A percentile compares a stretch with the other conserved stretches of the same genome.
These are phyloP conservation scores for Cremastobaeus sp. DNA, from an alignment of 2,888 invertebrate species.

Conservation along the genomic window DNA sequence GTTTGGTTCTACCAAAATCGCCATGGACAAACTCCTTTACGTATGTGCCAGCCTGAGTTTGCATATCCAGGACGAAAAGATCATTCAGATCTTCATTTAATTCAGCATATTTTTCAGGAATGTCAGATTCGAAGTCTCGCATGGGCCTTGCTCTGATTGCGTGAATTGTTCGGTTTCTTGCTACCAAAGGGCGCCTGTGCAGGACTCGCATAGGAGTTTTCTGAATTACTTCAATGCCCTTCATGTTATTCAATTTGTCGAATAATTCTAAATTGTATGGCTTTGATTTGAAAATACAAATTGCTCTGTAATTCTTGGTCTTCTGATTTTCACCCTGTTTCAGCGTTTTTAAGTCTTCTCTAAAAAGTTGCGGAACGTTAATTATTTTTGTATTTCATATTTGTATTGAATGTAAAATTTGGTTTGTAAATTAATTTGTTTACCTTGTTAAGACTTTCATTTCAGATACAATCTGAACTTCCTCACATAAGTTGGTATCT, in stretches of 20 bases:
- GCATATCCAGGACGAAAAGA: conserved; percentile 84
- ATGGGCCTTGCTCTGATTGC: conserved; percentile 80
- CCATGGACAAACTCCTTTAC: conserved; percentile 99
- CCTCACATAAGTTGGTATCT: conserved; percentile 80
- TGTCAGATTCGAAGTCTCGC: conserved; percentile 58
- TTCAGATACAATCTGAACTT: conserved; percentile 81
- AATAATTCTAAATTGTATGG: conserved; percentile 78
- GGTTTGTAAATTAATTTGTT: no score
- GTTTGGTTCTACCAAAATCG: conserved; percentile 93
- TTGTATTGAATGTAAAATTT: conserved; percentile 15
- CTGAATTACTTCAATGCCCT: conserved; percentile 84
- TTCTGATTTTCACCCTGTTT: conserved; percentile 94
- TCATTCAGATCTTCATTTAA: conserved; percentile 63
- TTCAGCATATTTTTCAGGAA: conserved; percentile 63
- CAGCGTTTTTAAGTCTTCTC: conserved; percentile 84
- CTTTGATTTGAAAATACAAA: conserved; percentile 82
- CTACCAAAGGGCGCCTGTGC: conserved; percentile 88
- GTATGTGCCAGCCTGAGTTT: conserved; percentile 95
- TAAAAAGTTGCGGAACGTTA: conserved; percentile 69
- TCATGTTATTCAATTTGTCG: conserved; percentile 80
- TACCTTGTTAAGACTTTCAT: conserved; percentile 83
- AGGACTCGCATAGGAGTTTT: conserved; percentile 94
- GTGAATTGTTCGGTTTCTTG: conserved; percentile 84
- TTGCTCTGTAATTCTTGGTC: conserved; percentile 90
- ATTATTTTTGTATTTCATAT: conserved; percentile 4